phyloP scores from a whole-genome alignment of 2,113 vertebrate species.

The Centropus bengalensis region DNA sequence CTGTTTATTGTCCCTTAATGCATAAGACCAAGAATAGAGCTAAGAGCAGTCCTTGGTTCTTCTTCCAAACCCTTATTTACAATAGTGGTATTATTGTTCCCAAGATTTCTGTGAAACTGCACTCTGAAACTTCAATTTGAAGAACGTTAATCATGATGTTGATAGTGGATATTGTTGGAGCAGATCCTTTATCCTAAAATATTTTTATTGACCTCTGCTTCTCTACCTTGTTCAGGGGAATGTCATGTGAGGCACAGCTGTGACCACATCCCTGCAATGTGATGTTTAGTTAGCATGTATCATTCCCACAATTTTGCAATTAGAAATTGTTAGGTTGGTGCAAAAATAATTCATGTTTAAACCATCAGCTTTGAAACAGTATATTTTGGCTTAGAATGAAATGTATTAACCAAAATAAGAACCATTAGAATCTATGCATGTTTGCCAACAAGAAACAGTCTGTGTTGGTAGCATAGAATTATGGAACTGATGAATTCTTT shows the following conservation, averaged over 20 bases:
- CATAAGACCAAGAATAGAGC: accelerated
- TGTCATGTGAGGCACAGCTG: background rate
- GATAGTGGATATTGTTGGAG: background rate
- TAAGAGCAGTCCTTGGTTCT: background rate
- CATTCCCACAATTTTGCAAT: background rate
- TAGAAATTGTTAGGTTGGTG: background rate
- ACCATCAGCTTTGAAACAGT: too few species aligned
- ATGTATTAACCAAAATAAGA: too few species aligned
- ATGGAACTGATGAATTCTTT: too few species aligned
- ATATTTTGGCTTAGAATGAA: too few species aligned
- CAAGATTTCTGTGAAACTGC: background rate
- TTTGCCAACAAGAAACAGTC: too few species aligned
- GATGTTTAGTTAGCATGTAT: accelerated
- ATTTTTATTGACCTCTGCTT: background rate
- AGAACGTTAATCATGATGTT: accelerated
- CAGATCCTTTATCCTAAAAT: background rate
- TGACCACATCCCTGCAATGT: background rate
- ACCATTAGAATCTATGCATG: too few species aligned
- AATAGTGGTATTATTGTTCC: background rate
- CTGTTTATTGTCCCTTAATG: background rate
- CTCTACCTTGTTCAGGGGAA: background rate
- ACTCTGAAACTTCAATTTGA: background rate
- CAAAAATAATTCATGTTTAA: too few species aligned
- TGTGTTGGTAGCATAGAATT: too few species aligned
- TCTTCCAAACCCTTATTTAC: background rate